These are phyloP conservation scores for Oostethus manadensis DNA, from an alignment of 2,113 vertebrate genomes.

Conservation along the genomic window DNA sequence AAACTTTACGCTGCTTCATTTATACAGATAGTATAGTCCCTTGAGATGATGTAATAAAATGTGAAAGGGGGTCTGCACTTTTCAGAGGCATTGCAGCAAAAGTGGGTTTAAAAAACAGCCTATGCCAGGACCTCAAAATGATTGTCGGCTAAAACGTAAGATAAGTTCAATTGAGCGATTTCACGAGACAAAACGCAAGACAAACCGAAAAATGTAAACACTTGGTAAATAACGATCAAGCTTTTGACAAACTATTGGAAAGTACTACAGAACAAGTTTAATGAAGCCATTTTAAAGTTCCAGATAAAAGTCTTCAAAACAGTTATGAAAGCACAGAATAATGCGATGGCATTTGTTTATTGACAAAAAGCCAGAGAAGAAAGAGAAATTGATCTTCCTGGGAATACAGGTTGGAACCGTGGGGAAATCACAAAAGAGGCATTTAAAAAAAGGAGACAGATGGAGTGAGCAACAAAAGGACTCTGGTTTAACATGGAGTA, in stretches of 20 bases:
- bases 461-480: conserved; percentile 45
- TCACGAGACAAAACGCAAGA: not conserved
- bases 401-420: conserved; percentile 36
- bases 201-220: not conserved
- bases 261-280: conserved; percentile 10
- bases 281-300: conserved; percentile 45
- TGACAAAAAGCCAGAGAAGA: conserved; percentile 45
- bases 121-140: no score
- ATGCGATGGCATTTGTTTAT: conserved; percentile 49
- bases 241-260: conserved; percentile 26
- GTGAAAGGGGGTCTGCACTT: no score
- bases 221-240: conserved; percentile 6
- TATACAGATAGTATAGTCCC: no score
- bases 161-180: not conserved
- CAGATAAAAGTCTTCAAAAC: conserved; percentile 40
- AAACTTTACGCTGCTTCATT: no score
- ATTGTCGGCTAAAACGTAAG: not conserved
- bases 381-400: conserved; percentile 42
- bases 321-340: conserved; percentile 39
- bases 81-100: no score
- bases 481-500: conserved; percentile 48
- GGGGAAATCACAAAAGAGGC: conserved; percentile 50
- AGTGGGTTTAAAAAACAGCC: no score
- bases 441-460: conserved; percentile 37
- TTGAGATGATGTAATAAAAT: no score